Base-by-base conservation (phyloP, 2,113 vertebrate species). In the Phyllopteryx taeniolatus region DNA sequence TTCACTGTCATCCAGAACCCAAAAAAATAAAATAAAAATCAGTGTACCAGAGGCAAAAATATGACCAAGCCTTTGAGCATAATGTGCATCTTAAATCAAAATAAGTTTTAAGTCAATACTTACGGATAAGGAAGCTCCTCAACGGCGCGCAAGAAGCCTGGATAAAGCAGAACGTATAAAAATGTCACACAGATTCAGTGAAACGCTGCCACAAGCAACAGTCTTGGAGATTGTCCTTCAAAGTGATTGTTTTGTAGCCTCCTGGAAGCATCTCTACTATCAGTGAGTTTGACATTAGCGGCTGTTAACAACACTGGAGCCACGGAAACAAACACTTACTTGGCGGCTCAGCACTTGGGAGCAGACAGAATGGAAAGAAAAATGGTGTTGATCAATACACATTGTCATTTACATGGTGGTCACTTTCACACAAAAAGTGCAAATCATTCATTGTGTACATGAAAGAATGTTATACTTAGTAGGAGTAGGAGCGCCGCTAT, bases 71-170 rank as follows among this genome's bases (percentile, higher is more conserved):
- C 15, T 22, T 19, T 0, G 1, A 53, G 67, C 9, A 20, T 13
- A 39, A 14, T 59, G 53, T 31, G 12, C 47, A 31, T 39, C 35
- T 19, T 22, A 46, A 46, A 57, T 54, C 5, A 66, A 71, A 68
- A 73, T 75, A 71, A 42, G 44, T 14, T 71, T 72, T 54, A 57
- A 0, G 13, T 66, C 10, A 22, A 77, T 77, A 89, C 92, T 93
- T 82, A 93, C 92, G 68, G 75, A 72, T 87, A 90, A 0, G 80
- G 80, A 51, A 84, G 85, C 81, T 92, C 92, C 56, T 90, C 87
- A 3, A 88, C 82, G 0, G 49, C 77, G 74, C 59, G 71, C 66
- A 88, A 72, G 22, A 86, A 75, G 74, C 73, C 92, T 93, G 77
- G 74, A 71, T 74, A 59, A 65, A 79, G 35, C 84, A 31, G 59